Percentiles rank a stretch among this genome's conserved stretches.
These are phyloP conservation scores for Rostratula benghalensis DNA, from an alignment of 2,113 vertebrate genomes.

Conservation along the genomic window DNA sequence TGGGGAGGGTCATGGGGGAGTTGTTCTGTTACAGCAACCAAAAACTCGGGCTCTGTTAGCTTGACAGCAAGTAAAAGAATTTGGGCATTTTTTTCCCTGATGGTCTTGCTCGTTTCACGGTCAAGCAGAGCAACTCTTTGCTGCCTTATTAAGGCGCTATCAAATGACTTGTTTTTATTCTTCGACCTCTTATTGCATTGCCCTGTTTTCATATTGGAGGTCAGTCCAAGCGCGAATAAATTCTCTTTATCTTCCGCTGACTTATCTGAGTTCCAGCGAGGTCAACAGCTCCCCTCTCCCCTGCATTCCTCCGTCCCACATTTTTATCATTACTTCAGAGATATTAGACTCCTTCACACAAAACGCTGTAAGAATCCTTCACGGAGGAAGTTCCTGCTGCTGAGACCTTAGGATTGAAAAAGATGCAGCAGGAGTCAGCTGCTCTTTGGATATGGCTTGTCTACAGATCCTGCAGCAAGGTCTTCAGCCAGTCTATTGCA, in stretches of 20 bases:
- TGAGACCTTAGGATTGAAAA: background rate
- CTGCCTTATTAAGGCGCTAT: background rate
- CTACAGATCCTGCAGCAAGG: background rate
- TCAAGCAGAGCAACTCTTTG: background rate
- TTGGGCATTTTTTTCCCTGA: background rate
- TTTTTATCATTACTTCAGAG: conserved; percentile 25
- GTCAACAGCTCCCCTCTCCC: background rate
- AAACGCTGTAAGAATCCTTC: background rate
- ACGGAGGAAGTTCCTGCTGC: background rate
- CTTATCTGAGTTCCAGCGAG: background rate
- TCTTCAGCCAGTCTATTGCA: background rate
- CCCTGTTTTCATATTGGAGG: background rate
- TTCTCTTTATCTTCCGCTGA: conserved; percentile 8
- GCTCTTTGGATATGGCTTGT: background rate
- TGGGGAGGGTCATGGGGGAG: background rate
- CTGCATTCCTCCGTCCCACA: background rate
- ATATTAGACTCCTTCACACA: background rate
- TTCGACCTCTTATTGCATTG: background rate
- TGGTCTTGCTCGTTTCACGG: background rate
- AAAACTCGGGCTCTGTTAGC: background rate
- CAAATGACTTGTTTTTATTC: background rate
- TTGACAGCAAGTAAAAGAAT: background rate
- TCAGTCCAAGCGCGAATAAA: background rate
- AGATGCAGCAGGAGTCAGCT: background rate
- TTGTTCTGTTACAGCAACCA: background rate